Conservation (phyloP, 2,888 invertebrate genomes). For the Scaptomyza reducta region DNA sequence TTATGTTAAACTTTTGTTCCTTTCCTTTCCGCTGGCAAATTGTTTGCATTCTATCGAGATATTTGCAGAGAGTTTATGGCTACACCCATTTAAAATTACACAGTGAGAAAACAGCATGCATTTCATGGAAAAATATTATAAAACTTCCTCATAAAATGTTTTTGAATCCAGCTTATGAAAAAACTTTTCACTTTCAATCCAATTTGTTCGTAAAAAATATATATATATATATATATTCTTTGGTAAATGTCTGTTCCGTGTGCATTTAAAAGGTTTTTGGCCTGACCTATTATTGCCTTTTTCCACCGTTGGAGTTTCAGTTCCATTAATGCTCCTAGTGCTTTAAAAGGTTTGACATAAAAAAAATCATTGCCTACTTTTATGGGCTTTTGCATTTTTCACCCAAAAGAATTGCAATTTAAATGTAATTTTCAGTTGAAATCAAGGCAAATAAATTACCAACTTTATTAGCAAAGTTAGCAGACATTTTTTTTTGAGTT, state of each 20-base stretch:
- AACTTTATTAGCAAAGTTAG: neutral
- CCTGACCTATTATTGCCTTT: constrained; percentile 28
- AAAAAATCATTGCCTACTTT: constrained; percentile 45
- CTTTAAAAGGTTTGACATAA: constrained; percentile 31
- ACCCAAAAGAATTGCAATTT: constrained; percentile 1
- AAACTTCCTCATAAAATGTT: neutral
- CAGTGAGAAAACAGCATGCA: constrained; percentile 8
- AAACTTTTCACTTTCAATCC: no score
- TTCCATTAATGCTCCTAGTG: constrained; percentile 26
- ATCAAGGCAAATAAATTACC: constrained; percentile 14
- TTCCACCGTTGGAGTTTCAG: constrained; percentile 5
- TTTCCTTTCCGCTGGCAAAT: constrained; percentile 52
- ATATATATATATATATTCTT: neutral
- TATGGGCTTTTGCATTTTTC: constrained; percentile 3
- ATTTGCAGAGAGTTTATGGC: no score
- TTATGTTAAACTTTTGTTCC: constrained; percentile 7
- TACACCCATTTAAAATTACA: no score
- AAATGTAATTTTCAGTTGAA: neutral
- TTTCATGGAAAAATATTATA: neutral
- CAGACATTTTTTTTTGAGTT: neutral
- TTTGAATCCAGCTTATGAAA: no score
- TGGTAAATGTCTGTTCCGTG: neutral
- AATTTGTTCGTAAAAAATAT: neutral
- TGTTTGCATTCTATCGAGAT: no score
- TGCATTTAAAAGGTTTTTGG: constrained; percentile 19